phyloP scores from a whole-genome alignment of 1,140 invertebrate species.

The Rhyzopertha dominica region DNA sequence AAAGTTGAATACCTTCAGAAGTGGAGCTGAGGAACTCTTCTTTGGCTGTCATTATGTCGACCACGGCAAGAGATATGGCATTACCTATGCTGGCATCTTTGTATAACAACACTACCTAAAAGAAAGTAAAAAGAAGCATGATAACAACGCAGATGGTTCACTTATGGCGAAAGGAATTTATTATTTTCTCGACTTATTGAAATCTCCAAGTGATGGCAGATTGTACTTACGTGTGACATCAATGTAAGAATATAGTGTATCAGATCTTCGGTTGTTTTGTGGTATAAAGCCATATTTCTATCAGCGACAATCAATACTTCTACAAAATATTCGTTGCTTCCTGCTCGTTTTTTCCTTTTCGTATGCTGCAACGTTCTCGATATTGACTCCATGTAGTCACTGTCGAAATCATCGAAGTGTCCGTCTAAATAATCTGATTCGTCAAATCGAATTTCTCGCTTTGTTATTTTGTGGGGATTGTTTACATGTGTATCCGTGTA shows the following conservation, averaged over 20 bases:
- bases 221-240: slow-evolving; percentile 66
- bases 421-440: background rate
- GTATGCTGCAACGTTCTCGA: no score
- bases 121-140: slow-evolving; percentile 9
- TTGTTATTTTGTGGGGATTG: slow-evolving; percentile 23
- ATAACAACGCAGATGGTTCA: background rate
- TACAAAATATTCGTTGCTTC: slow-evolving; percentile 58
- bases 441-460: slow-evolving; percentile 17
- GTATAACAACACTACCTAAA: slow-evolving; percentile 69
- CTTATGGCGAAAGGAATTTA: no score
- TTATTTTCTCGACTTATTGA: background rate
- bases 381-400: no score
- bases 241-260: slow-evolving; percentile 71
- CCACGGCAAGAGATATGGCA: slow-evolving; percentile 70
- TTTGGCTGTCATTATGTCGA: slow-evolving; percentile 59
- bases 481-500: no score
- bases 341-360: slow-evolving; percentile 43
- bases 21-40: slow-evolving; percentile 33
- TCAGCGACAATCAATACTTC: slow-evolving; percentile 80
- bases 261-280: slow-evolving; percentile 51
- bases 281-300: slow-evolving; percentile 69
- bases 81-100: slow-evolving; percentile 78
- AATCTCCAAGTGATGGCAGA: background rate
- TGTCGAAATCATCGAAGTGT: no score
- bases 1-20: slow-evolving; percentile 26